Evolutionary conservation across 2,888 invertebrate genomes (phyloP).

Genomic region (Pseudeuparius sepicola): DNA sequence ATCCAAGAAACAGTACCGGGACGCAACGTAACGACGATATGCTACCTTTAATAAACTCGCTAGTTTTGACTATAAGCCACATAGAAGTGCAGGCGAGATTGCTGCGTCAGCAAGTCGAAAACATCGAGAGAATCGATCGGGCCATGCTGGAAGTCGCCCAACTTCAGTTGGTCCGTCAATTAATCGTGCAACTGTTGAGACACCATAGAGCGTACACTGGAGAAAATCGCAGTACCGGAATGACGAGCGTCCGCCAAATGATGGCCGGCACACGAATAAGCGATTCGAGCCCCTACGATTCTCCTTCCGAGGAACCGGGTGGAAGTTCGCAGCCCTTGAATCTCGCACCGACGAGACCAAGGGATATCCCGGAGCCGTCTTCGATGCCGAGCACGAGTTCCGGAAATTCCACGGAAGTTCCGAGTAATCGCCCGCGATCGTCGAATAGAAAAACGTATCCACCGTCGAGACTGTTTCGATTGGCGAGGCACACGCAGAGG

Average conservation of each 20-base stretch:
- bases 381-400: conserved; percentile 12
- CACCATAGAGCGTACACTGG: conserved; percentile 41
- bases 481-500: conserved; percentile 29
- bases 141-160: conserved; percentile 39
- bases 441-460: conserved; percentile 34
- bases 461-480: conserved; percentile 28
- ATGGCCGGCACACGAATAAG: conserved; percentile 40
- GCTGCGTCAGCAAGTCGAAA: conserved; percentile 34
- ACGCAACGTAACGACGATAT: conserved; percentile 16
- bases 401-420: conserved; percentile 11
- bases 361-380: conserved; percentile 10
- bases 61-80: conserved; percentile 36
- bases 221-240: conserved; percentile 38
- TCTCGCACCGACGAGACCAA: not conserved
- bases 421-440: conserved; percentile 21
- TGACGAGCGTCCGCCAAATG: conserved; percentile 38
- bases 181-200: conserved; percentile 54
- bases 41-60: conserved; percentile 34
- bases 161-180: conserved; percentile 49
- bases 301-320: conserved; percentile 22
- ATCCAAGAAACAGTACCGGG: conserved; percentile 29
- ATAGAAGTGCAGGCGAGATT: conserved; percentile 36
- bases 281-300: conserved; percentile 34
- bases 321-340: not conserved
- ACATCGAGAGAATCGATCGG: conserved; percentile 35